phyloP scores from a whole-genome alignment of 2,797 vertebrate species.

The Masticophis lateralis region DNA sequence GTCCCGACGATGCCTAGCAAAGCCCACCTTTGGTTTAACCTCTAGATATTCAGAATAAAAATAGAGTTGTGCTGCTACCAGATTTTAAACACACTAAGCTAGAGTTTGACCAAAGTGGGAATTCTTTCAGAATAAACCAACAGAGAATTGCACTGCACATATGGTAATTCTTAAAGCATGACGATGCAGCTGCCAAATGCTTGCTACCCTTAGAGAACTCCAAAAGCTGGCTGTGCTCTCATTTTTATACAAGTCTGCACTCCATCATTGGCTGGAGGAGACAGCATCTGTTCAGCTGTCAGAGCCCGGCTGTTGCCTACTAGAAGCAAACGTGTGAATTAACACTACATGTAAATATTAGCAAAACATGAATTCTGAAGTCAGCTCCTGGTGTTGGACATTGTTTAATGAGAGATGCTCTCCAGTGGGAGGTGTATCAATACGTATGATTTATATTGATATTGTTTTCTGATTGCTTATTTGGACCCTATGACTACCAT shows the following conservation, averaged over 20 bases:
- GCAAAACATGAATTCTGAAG: constrained; percentile 40
- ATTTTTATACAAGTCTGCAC: constrained; percentile 45
- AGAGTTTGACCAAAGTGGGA: not conserved
- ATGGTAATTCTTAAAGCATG: not conserved
- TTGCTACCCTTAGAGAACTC: constrained; percentile 51
- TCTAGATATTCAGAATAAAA: not conserved
- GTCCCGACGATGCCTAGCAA: too few species aligned
- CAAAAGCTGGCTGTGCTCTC: constrained; percentile 49
- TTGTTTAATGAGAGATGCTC: constrained; percentile 2
- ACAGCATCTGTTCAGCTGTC: constrained; percentile 55
- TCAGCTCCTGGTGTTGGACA: not conserved
- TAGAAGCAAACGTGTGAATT: constrained; percentile 38
- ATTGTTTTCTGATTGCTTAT: too few species aligned
- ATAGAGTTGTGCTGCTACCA: too few species aligned
- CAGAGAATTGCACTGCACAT: not conserved
- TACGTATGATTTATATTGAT: not conserved
- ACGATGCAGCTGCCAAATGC: not conserved
- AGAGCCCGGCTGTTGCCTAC: constrained; percentile 57
- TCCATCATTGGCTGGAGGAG: constrained; percentile 38
- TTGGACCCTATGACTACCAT: too few species aligned
- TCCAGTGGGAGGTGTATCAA: not conserved
- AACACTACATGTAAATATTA: constrained; percentile 45
- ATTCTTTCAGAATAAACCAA: not conserved
- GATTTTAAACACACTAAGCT: not conserved
- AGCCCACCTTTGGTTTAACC: too few species aligned